These are phyloP conservation scores for Rhimphoctona megacephalus DNA, from an alignment of 2,888 invertebrate species.

Conservation along the genomic window DNA sequence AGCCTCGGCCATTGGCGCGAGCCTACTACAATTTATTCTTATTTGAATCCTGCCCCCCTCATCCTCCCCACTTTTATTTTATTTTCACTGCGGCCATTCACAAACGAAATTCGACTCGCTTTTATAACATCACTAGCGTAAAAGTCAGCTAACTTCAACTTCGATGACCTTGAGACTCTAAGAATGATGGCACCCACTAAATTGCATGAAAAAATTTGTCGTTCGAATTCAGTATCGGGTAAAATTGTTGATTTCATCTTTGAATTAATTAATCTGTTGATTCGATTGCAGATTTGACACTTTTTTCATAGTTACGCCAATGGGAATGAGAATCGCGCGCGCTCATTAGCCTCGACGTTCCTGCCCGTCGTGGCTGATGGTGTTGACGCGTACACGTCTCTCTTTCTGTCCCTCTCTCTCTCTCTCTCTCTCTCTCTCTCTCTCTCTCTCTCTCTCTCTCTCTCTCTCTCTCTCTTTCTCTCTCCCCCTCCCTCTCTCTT, in stretches of 20 bases:
- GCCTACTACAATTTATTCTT: constrained; percentile 66
- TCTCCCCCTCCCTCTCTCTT: too few species aligned
- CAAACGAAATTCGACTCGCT: background rate
- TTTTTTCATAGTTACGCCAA: constrained; percentile 75
- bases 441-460: constrained; percentile 48
- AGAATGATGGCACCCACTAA: background rate
- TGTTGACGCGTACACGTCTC: constrained; percentile 75
- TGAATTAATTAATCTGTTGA: background rate
- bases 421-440: constrained; percentile 1
- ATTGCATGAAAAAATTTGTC: background rate
- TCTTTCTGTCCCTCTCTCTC: background rate
- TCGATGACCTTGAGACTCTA: background rate
- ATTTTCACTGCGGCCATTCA: background rate
- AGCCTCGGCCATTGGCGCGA: constrained; percentile 79
- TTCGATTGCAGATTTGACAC: background rate
- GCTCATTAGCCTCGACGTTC: constrained; percentile 81
- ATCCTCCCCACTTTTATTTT: background rate
- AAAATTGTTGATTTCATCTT: background rate
- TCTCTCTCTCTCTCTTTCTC: background rate
- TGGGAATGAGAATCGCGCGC: constrained; percentile 74
- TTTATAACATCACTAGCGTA: background rate
- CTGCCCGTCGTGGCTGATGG: constrained; percentile 75
- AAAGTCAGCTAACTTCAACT: background rate
- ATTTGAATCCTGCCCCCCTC: background rate
- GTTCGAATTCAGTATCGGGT: background rate